Base-by-base conservation (phyloP, 2,797 vertebrate genomes). In the Orestias chungarensis region DNA sequence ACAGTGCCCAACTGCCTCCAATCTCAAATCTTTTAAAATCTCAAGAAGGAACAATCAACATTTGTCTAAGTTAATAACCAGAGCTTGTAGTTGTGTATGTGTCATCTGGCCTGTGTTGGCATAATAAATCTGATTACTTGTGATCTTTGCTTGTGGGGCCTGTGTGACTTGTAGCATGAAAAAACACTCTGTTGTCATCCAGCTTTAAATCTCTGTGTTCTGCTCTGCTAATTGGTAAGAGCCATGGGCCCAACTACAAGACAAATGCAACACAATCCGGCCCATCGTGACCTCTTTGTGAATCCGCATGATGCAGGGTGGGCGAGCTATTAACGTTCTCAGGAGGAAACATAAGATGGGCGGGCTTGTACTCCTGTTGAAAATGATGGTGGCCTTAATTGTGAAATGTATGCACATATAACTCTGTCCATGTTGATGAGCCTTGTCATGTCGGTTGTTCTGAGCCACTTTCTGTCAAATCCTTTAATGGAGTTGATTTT, bases 221-320 rank as follows among this genome's bases (percentile, higher is more conserved):
- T 90, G 90, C 90, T 92, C 80, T 82, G 86, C 88, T 92, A 93
- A 92, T 91, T 93, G 91, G 84, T 90, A 75, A 81, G 83, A 90
- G 86, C 87, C 87, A 90, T 74, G 66, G 84, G 87, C 86, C 75
- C 52, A 52, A 86, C 79, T 82, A 87, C 88, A 91, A 92, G 86
- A 90, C 89, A 82, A 88, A 87, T 31, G 83, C 83, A 78, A 77
- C 43, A 27, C 65, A 83, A 82, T 79, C 68, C 38, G 82, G 70
- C 79, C 88, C 86, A 73, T 64, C 52, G 89, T 86, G 87, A 89
- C 70, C 25, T 10, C 18, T 44, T 69, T 81, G 83, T 73, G 68
- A 55, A 38, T 52, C 50, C 23, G 52, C 29, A 46, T 10, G 31
- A 40, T 62, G 12, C 62, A 82, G 79, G 79, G 35, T 38, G 84